Conservation (phyloP, 1,140 invertebrate genomes). For the Eciton burchellii region DNA sequence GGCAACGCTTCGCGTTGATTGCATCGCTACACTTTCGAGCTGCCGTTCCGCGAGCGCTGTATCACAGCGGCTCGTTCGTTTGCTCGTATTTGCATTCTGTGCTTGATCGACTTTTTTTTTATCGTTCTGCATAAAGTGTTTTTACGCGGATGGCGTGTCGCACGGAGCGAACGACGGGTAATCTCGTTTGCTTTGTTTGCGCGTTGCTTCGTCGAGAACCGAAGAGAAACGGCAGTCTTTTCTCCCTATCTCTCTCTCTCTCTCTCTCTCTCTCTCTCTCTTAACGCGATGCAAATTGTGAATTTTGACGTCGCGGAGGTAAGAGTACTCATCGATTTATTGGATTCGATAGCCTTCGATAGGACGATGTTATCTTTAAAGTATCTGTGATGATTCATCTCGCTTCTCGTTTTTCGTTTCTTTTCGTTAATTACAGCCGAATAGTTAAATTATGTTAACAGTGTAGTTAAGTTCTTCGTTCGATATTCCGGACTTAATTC, state of each 20-base stretch:
- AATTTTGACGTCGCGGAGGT: no score
- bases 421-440: neutral
- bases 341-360: neutral
- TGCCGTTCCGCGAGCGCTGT: neutral
- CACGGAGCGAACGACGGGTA: neutral
- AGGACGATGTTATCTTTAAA: neutral
- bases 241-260: no score
- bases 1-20: neutral
- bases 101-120: neutral
- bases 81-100: neutral
- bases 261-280: neutral
- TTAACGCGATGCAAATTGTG: neutral
- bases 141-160: neutral
- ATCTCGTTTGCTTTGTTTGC: neutral
- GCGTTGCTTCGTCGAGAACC: neutral
- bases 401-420: neutral
- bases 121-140: neutral
- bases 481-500: slow-evolving; percentile 43
- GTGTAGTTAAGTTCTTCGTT: no score
- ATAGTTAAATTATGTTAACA: slow-evolving; percentile 14
- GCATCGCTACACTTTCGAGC: neutral
- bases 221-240: no score
- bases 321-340: neutral
- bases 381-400: neutral
- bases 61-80: neutral